Conservation (phyloP, 2,113 vertebrate genomes). For the Alouatta palliata region DNA sequence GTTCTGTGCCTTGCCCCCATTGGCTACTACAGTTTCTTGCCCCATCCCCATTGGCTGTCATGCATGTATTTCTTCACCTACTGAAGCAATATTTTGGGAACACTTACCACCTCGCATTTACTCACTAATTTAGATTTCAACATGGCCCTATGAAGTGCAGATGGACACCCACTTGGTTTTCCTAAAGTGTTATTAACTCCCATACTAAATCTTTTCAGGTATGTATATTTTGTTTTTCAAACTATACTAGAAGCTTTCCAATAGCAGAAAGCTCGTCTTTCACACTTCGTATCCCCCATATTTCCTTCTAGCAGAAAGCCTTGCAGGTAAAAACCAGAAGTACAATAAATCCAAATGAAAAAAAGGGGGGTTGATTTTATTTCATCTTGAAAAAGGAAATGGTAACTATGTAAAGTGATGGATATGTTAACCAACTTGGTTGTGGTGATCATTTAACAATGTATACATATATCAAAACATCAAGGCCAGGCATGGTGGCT, state of each 20-base stretch:
- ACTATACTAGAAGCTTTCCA: background rate
- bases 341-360: constrained; percentile 6
- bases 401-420: background rate
- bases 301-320: background rate
- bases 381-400: constrained; percentile 1
- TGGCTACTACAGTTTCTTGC: background rate
- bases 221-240: background rate
- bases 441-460: background rate
- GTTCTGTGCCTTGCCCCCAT: background rate
- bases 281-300: background rate
- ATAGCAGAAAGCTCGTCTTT: background rate
- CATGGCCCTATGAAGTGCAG: background rate
- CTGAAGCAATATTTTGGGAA: background rate
- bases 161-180: background rate
- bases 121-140: background rate
- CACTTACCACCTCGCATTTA: background rate
- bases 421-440: background rate
- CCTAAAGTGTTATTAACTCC: background rate
- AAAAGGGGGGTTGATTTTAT: background rate
- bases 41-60: background rate
- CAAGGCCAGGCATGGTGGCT: no score
- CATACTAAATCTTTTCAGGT: background rate
- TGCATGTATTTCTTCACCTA: background rate
- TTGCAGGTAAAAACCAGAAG: background rate
- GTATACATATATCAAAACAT: background rate